These are phyloP conservation scores for Dryobotodes eremita DNA, from an alignment of 2,888 invertebrate genomes.

Conservation along the genomic window DNA sequence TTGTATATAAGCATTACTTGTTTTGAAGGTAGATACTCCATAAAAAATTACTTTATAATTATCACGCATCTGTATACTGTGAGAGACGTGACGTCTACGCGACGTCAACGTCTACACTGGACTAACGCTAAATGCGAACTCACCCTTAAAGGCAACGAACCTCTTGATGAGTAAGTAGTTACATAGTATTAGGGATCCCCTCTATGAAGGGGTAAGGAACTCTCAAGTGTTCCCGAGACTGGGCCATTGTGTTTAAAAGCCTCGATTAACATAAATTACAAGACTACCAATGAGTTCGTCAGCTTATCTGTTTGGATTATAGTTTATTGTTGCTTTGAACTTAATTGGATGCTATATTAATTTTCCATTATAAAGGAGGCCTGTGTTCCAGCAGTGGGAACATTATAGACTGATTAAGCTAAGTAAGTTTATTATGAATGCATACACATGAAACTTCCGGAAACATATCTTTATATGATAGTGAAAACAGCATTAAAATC, in stretches of 20 bases:
- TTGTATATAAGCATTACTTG: background rate
- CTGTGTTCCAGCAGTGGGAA: no score
- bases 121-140: background rate
- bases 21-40: no score
- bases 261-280: constrained; percentile 48
- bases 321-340: constrained; percentile 17
- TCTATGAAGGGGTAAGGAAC: constrained; percentile 46
- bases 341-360: background rate
- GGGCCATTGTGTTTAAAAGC: constrained; percentile 45
- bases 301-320: constrained; percentile 38
- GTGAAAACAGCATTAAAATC: background rate
- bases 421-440: background rate
- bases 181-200: constrained; percentile 23
- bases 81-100: background rate
- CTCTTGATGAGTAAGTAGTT: constrained; percentile 21
- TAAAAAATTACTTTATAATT: background rate
- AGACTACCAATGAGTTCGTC: constrained; percentile 25
- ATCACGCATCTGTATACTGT: background rate
- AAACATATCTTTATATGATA: background rate
- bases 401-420: background rate
- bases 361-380: no score
- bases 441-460: background rate
- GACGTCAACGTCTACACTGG: background rate
- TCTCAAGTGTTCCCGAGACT: constrained; percentile 35
- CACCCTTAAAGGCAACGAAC: constrained; percentile 22